These are phyloP conservation scores for Perca fluviatilis DNA, from an alignment of 2,113 vertebrate genomes.

Conservation along the genomic window DNA sequence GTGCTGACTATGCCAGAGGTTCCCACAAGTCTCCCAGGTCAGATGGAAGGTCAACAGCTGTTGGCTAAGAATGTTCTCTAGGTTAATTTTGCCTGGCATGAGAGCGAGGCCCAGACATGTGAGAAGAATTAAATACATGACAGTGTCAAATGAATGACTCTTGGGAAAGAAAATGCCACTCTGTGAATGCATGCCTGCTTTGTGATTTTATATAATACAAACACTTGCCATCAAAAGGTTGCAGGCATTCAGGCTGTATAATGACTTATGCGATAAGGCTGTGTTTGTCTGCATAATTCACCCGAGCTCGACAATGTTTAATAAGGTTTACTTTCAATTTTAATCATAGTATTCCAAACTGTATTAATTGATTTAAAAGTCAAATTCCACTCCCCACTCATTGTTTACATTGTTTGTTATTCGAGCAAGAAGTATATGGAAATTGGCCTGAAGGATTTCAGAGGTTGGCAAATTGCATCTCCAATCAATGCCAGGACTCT, in stretches of 20 bases:
- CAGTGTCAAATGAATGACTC: conserved; percentile 42
- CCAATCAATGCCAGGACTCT: conserved; percentile 74
- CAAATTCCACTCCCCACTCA: conserved; percentile 41
- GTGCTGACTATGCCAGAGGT: conserved; percentile 66
- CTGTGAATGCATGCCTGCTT: conserved; percentile 24
- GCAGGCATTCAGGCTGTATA: conserved; percentile 34
- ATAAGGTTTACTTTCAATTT: conserved; percentile 42
- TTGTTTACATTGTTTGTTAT: conserved; percentile 58
- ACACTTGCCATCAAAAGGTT: conserved; percentile 53
- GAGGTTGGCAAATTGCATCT: conserved; percentile 69
- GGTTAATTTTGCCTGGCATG: conserved; percentile 36
- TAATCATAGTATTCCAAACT: conserved; percentile 21
- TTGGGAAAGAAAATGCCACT: conserved; percentile 32
- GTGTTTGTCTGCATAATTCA: conserved; percentile 36
- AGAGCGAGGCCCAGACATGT: conserved; percentile 19
- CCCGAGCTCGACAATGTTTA: conserved; percentile 28
- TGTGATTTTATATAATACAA: conserved; percentile 45
- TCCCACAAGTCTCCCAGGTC: conserved; percentile 67
- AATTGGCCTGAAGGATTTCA: conserved; percentile 74
- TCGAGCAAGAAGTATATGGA: conserved; percentile 46
- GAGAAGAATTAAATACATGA: conserved; percentile 33
- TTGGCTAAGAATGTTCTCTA: conserved; percentile 58
- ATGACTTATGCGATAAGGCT: conserved; percentile 44
- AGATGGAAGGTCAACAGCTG: conserved; percentile 62
- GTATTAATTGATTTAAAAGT: conserved; percentile 28